These are phyloP conservation scores for Nephrotoma appendiculata DNA, from an alignment of 2,888 invertebrate species.

Conservation along the genomic window DNA sequence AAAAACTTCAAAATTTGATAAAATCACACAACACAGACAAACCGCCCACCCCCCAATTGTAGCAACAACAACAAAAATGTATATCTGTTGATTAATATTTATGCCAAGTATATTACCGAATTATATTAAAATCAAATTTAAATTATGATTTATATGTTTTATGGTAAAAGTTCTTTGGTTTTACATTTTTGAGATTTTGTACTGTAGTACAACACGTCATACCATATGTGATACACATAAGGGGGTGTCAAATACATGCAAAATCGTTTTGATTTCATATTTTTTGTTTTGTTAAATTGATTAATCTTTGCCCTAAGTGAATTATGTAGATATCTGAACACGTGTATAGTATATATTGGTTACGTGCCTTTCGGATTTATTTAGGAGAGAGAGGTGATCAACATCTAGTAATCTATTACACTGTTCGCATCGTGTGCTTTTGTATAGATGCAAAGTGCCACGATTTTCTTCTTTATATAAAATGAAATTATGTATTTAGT, in stretches of 20 bases:
- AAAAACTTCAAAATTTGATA: not conserved
- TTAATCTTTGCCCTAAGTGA: not conserved
- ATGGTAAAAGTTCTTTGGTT: not conserved
- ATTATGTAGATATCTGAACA: not conserved
- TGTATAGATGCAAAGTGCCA: too few species aligned
- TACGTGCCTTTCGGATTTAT: not conserved
- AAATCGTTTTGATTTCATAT: not conserved
- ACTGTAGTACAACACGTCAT: not conserved
- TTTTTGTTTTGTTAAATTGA: not conserved
- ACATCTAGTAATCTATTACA: not conserved
- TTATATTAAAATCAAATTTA: not conserved
- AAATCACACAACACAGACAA: not conserved
- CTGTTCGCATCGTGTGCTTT: too few species aligned
- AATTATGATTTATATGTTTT: not conserved
- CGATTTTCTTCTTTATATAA: too few species aligned
- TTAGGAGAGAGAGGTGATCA: not conserved
- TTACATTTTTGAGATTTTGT: not conserved
- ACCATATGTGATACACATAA: not conserved
- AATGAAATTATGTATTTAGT: too few species aligned
- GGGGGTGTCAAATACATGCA: not conserved
- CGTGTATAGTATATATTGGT: not conserved
- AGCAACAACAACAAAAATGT: not conserved
- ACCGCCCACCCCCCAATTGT: not conserved
- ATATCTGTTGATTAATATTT: not conserved
- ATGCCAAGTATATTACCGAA: not conserved